Evolutionary conservation across 2,113 vertebrate species (phyloP), one percentile per base, ranked within the genome.

Genomic region (Macrotus californicus): DNA sequence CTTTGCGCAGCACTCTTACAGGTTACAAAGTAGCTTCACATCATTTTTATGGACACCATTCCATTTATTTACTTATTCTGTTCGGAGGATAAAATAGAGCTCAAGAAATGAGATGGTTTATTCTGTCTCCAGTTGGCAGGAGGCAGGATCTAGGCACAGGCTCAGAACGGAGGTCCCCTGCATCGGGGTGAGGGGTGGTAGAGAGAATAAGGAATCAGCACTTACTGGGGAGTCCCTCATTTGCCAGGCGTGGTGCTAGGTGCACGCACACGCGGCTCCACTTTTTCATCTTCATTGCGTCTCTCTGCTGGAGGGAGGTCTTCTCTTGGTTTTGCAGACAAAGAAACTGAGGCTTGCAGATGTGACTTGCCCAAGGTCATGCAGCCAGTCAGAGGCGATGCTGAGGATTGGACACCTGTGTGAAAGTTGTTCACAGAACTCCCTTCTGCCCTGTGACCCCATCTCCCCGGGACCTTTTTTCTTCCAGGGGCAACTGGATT

Each of bases 401-500:
- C 81, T 61, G 80, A 59, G 66, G 39, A 12, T 3, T 43, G 39
- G 43, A 95, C 16, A 29, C 10, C 31, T 1, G 26, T 14, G 52
- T 34, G 80, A 34, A 52, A n/a, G 5, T 15, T 36, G 31, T n/a
- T 85, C 8, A 3, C 1, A 19, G 24, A 31, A 70, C 6, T 43
- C 34, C 66, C 6, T n/a, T 56, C n/a, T 52, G 24, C 15, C 41
- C 39, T 48, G 87, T 21, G 24, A 52, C 24, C 34, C 48, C 2
- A 0, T 24, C 46, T 85, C 39, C 67, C 72, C 41, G 89, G 26
- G 41, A 16, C 11, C 41, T 97, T 80, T 88, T 98, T 69, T 98
- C 50, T 98, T 98, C 34, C 97, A 99, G 99, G 96, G 99, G 99
- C 46, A 99, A 99, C 97, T 99, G 99, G 99, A 97, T 99, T 0